Evolutionary conservation across 1,140 invertebrate species (phyloP).

Genomic region (Drosophila willistoni): DNA sequence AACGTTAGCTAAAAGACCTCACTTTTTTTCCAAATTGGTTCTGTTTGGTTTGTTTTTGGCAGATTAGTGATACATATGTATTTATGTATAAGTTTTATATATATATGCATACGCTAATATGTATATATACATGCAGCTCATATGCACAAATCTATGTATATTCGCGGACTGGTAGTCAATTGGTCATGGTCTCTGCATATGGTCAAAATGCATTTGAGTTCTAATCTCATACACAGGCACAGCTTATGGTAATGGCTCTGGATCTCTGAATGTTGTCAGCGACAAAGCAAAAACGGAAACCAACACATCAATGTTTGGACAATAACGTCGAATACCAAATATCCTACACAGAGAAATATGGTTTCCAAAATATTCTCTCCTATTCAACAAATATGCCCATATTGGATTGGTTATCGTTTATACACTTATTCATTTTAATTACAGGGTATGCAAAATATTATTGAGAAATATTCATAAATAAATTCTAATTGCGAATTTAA

Average conservation of each 20-base stretch:
- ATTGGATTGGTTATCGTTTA: background rate
- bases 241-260: constrained; percentile 69
- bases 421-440: background rate
- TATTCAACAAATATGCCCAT: no score
- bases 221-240: constrained; percentile 59
- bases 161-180: constrained; percentile 63
- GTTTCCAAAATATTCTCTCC: no score
- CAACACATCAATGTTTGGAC: background rate
- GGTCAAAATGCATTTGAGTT: constrained; percentile 37
- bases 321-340: background rate
- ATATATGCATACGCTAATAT: constrained; percentile 13
- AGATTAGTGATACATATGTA: constrained; percentile 52
- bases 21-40: constrained; percentile 50
- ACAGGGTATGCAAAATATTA: background rate
- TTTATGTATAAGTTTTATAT: constrained; percentile 5
- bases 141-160: constrained; percentile 21
- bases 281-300: constrained; percentile 12
- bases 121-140: constrained; percentile 9
- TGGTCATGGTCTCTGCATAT: constrained; percentile 62
- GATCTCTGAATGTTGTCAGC: constrained; percentile 47
- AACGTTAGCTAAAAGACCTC: constrained; percentile 16
- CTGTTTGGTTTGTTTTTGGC: constrained; percentile 46
- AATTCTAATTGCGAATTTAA: constrained; percentile 76
- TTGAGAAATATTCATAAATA: constrained; percentile 55
- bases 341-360: background rate